Evolutionary conservation across 2,888 invertebrate genomes (phyloP), one percentile per base, ranked within the genome.

Genomic region (Prosapia bicincta): DNA sequence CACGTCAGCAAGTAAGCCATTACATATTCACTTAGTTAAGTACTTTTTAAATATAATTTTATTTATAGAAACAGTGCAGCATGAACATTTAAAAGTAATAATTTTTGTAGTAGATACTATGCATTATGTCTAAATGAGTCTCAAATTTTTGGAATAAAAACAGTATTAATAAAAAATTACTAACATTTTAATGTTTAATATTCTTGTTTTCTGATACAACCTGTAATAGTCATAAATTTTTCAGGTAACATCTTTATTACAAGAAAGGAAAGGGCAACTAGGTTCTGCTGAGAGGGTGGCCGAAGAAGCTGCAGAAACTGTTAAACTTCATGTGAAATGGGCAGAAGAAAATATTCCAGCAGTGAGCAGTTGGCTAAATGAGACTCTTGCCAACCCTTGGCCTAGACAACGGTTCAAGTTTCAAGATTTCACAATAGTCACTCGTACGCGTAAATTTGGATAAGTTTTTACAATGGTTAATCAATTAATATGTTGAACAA

Each of bases 261-360:
- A 88, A 0, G 87, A 87, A 24, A 88, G 89, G 69, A 88, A 89
- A 79, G 90, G 89, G 0, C 90, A 93, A 81, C 92, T 93, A 79
- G 92, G 91, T 0, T 90, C 90, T 3, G 92, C 93, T 0, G 91
- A 92, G 78, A 90, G 90, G 79, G 90, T 93, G 20, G 89, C 94
- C 15, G 90, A 91, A 81, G 91, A 91, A 79, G 91, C 92, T 0
- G 84, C 93, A 81, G 90, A 88, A 80, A 92, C 91, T 78, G 93
- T 93, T 66, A 88, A 90, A 80, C 91, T 92, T 81, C 93, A 93
- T 82, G 90, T 91, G 0, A 89, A 90, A 81, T 94, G 94, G 94
- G 92, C 91, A 38, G 88, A 90, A 72, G 90, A 91, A 72, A 93
- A 93, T 82, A 83, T 93, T 3, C 93, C 93, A 0, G 89, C 91